Evolutionary conservation across 2,113 vertebrate species (phyloP), one percentile per base, ranked within the genome.

Genomic region (Malurus elegans): DNA sequence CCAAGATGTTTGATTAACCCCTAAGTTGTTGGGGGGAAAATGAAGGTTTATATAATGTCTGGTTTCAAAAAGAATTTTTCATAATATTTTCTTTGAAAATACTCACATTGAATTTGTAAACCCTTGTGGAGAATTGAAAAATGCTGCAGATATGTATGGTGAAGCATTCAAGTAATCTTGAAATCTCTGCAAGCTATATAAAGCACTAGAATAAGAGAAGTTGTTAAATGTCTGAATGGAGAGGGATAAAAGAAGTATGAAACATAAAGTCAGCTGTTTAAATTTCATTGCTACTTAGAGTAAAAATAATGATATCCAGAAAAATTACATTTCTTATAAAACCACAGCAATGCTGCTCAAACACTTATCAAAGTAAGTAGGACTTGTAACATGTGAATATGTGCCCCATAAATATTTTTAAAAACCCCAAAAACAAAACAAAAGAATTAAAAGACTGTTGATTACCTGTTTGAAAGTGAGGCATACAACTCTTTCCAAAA

Each of bases 1-100:
- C n/a, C 23, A 53, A 67, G 19, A 13, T 71, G 4, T 31, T 66
- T 79, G 7, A 53, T 89, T 54, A 83, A 71, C 8, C 7, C 12
- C 6, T 38, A 56, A 23, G 14, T 32, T 69, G 3, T 2, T 76
- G 3, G 6, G 12, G 14, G 2, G 0, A 21, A 54, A 69, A 32
- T 34, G 3, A 1, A 12, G 5, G 14, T 51, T 84, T 87, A 40
- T 48, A 24, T n/a, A 12, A 54, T 61, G 18, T 29, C 15, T 73
- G 3, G 5, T 34, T 90, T 80, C 51, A 61, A 64, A 65, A 18
- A 29, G 0, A 50, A 7, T 13, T 25, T 62, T 60, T 31, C 0
- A 1, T 51, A 17, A 6, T 50, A 38, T 51, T 72, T 86, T 50
- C 3, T 44, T 72, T 60, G 4, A 67, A 72, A 58, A 8, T 64